A percentile compares a stretch with the other conserved stretches of the same genome.
These are phyloP conservation scores for Noctilio leporinus DNA, from an alignment of 2,113 vertebrate species.

Conservation along the genomic window DNA sequence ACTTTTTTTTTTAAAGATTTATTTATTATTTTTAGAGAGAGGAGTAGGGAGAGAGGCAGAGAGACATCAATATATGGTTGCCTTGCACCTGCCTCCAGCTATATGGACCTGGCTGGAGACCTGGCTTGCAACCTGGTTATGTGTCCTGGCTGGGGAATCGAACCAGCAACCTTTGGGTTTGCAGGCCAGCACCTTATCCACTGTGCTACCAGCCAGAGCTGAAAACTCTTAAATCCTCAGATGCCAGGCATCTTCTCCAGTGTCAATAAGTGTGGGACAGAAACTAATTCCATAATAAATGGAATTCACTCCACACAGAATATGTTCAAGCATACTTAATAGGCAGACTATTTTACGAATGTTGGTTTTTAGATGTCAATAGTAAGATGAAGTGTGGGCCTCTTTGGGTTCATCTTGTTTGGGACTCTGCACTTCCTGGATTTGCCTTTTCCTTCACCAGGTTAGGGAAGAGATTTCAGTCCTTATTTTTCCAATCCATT, in stretches of 20 bases:
- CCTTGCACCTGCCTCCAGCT: too few relatives aligned
- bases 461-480: neutral
- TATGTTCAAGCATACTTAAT: constrained; percentile 68
- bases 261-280: constrained; percentile 36
- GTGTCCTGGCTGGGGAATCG: too few relatives aligned
- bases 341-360: constrained; percentile 53
- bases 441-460: neutral
- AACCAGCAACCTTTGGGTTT: too few relatives aligned
- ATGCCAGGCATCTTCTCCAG: constrained; percentile 16
- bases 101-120: too few relatives aligned
- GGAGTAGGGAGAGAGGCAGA: too few relatives aligned
- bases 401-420: neutral
- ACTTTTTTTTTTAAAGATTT: too few relatives aligned
- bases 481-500: neutral
- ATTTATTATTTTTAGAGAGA: too few relatives aligned
- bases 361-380: constrained; percentile 47
- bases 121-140: too few relatives aligned
- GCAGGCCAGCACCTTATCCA: too few relatives aligned
- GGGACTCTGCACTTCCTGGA: neutral
- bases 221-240: neutral
- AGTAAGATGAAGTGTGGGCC: neutral
- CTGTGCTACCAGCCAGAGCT: too few relatives aligned
- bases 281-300: constrained; percentile 55
- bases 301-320: constrained; percentile 66
- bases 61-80: too few relatives aligned